phyloP scores from a whole-genome alignment of 2,797 vertebrate species.

The Gallinago nigripennis region DNA sequence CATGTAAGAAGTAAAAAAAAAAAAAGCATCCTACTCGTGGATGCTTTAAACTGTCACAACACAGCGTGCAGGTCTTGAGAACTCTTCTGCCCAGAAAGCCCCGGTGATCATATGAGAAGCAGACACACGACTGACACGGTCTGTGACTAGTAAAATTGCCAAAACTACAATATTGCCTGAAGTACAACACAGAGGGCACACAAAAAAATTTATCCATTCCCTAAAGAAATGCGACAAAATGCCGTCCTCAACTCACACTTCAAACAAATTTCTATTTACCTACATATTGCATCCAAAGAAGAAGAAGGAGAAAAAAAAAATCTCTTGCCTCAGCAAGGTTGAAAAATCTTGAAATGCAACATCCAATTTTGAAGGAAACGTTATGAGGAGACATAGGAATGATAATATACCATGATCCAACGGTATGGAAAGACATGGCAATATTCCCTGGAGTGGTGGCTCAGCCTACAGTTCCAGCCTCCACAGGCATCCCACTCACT shows the following conservation, averaged over 20 bases:
- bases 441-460: background rate
- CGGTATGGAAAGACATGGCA: accelerated
- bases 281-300: accelerated
- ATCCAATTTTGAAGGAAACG: background rate
- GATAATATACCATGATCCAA: background rate
- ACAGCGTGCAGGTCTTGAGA: accelerated
- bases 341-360: background rate
- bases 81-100: background rate
- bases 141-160: background rate
- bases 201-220: background rate
- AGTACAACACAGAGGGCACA: background rate
- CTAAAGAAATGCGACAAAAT: background rate
- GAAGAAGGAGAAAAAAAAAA: background rate
- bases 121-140: background rate
- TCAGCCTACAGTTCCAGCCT: background rate
- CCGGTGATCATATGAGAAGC: background rate
- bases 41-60: background rate
- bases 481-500: background rate
- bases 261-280: background rate
- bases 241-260: background rate
- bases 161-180: accelerated
- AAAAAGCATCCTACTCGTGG: background rate
- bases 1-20: background rate
- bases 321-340: background rate
- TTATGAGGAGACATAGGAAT: background rate